These are phyloP conservation scores for Cherax quadricarinatus DNA, from an alignment of 1,140 invertebrate species.

Conservation along the genomic window DNA sequence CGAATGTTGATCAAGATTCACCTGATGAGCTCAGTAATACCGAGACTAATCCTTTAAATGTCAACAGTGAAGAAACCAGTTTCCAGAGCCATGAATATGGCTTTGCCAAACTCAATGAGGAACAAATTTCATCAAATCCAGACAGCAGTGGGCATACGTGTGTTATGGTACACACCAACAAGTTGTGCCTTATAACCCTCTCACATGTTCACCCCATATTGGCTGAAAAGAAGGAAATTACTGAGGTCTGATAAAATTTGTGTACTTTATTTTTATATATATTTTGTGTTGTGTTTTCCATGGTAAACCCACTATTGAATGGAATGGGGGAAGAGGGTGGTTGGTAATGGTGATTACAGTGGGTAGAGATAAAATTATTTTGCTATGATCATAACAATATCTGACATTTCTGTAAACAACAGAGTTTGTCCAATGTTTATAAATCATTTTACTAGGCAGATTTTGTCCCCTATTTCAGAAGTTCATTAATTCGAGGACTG, in stretches of 20 bases:
- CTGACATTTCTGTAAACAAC: too few relatives aligned
- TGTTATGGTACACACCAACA: constrained; percentile 59
- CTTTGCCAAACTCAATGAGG: background rate
- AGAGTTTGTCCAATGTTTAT: too few relatives aligned
- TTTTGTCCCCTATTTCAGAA: too few relatives aligned
- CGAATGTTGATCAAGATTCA: background rate
- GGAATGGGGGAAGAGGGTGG: too few relatives aligned
- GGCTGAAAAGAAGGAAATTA: constrained; percentile 45
- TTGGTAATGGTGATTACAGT: too few relatives aligned
- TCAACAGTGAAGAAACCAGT: background rate
- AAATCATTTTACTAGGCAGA: too few relatives aligned
- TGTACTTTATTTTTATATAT: background rate
- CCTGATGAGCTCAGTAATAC: background rate
- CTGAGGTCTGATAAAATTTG: constrained; percentile 14
- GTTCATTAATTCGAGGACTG: too few relatives aligned
- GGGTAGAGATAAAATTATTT: too few relatives aligned
- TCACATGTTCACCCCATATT: constrained; percentile 42
- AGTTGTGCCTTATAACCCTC: constrained; percentile 55
- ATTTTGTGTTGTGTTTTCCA: too few relatives aligned
- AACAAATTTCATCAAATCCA: background rate
- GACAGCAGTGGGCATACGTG: constrained; percentile 48
- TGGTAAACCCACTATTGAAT: too few relatives aligned
- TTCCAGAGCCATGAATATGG: background rate
- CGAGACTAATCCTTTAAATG: background rate
- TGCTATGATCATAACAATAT: too few relatives aligned